phyloP scores from a whole-genome alignment of 2,888 invertebrate species.

The Parnassius orleans region DNA sequence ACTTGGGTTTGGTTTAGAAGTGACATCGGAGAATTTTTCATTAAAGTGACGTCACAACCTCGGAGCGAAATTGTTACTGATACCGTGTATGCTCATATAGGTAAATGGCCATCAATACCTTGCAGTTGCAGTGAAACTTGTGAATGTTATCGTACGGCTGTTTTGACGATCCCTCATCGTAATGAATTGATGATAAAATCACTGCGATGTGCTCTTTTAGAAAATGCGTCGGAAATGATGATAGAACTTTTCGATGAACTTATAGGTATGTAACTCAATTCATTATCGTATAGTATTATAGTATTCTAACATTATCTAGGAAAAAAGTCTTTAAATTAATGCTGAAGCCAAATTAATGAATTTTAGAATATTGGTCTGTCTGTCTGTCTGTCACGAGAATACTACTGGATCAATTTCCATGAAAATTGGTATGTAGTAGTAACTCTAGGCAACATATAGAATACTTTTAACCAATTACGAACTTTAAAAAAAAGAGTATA shows the following conservation, averaged over 20 bases:
- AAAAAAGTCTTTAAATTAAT: too few relatives aligned
- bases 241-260: constrained; percentile 60
- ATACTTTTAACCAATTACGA: too few relatives aligned
- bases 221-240: constrained; percentile 64
- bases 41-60: constrained; percentile 63
- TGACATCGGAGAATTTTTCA: constrained; percentile 64
- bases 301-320: background rate
- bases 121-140: constrained; percentile 69
- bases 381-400: too few relatives aligned
- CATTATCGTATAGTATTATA: background rate
- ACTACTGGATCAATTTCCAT: too few relatives aligned
- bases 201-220: constrained; percentile 60
- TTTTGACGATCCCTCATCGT: constrained; percentile 62
- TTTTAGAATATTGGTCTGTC: too few relatives aligned
- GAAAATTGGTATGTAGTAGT: too few relatives aligned
- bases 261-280: constrained; percentile 50
- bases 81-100: constrained; percentile 54
- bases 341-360: too few relatives aligned
- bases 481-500: too few relatives aligned
- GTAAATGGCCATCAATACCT: constrained; percentile 62
- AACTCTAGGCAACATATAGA: too few relatives aligned
- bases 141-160: constrained; percentile 65
- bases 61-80: constrained; percentile 67
- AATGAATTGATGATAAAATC: constrained; percentile 67
- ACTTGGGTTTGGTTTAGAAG: constrained; percentile 71